Evolutionary conservation across 2,888 invertebrate genomes (phyloP).

Genomic region (Alitta virens): DNA sequence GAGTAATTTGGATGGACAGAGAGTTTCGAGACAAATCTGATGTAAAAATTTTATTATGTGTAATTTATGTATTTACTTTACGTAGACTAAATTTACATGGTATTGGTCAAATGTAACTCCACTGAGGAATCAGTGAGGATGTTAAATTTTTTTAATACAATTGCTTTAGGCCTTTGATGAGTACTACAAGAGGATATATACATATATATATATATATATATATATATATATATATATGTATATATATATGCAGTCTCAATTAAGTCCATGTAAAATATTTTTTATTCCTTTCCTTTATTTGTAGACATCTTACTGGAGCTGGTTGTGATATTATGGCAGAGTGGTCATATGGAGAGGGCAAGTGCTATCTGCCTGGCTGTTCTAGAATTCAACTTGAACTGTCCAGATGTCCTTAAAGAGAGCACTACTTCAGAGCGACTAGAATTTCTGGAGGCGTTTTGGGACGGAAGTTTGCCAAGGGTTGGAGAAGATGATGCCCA

Average conservation of each 20-base stretch:
- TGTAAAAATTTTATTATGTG: too few relatives aligned
- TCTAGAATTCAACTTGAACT: conserved; percentile 57
- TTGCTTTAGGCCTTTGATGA: too few relatives aligned
- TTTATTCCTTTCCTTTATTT: conserved; percentile 17
- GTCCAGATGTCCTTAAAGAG: conserved; percentile 37
- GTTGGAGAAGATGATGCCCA: conserved; percentile 53
- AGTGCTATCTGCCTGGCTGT: conserved; percentile 56
- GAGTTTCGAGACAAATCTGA: too few relatives aligned
- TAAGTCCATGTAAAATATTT: not conserved
- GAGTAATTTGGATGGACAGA: conserved; percentile 16
- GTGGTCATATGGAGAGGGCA: conserved; percentile 57
- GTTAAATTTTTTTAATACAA: too few relatives aligned
- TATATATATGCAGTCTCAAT: not conserved
- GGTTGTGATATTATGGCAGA: conserved; percentile 49
- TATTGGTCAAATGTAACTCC: too few relatives aligned
- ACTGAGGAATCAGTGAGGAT: too few relatives aligned
- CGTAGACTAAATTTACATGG: too few relatives aligned
- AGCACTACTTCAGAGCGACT: conserved; percentile 37
- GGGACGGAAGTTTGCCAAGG: conserved; percentile 56
- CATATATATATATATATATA: too few relatives aligned
- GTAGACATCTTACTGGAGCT: conserved; percentile 53
- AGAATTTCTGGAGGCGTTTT: conserved; percentile 55
- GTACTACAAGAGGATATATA: too few relatives aligned
- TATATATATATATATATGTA: too few relatives aligned
- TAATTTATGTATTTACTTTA: too few relatives aligned